Evolutionary conservation across 2,113 vertebrate species (phyloP).

Genomic region (Eulemur rufifrons): DNA sequence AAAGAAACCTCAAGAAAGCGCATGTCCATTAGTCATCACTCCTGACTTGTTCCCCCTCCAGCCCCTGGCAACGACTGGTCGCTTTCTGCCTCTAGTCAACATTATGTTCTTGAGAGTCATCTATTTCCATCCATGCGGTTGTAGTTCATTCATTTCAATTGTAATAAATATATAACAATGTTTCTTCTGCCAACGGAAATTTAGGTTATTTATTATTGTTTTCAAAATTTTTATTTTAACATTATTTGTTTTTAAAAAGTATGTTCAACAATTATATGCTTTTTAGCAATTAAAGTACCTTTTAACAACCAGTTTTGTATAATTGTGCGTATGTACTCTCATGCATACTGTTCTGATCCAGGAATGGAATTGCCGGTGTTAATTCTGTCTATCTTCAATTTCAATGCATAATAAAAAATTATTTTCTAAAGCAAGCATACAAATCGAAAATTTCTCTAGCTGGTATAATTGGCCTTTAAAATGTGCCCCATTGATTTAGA

Average conservation of each 20-base stretch:
- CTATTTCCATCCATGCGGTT: too few relatives aligned
- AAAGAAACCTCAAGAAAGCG: background rate
- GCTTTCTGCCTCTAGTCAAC: too few relatives aligned
- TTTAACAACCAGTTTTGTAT: background rate
- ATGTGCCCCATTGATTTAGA: background rate
- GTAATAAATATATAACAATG: background rate
- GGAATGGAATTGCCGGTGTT: background rate
- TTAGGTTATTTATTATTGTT: background rate
- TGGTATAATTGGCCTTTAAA: background rate
- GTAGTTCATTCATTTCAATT: background rate
- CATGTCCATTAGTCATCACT: accelerated
- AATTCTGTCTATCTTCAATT: background rate
- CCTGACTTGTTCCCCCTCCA: accelerated
- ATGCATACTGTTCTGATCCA: background rate
- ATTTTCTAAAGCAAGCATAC: background rate
- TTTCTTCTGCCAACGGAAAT: background rate
- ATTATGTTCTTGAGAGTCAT: too few relatives aligned
- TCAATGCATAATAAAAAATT: background rate
- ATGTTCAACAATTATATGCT: background rate
- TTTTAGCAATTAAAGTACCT: background rate
- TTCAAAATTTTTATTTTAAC: background rate
- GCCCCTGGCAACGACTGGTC: background rate
- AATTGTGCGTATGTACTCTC: background rate
- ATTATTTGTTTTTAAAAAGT: background rate
- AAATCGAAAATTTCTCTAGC: background rate